Evolutionary conservation across 2,888 invertebrate species (phyloP), one percentile per base, ranked within the genome.

Genomic region (Aelia acuminata): DNA sequence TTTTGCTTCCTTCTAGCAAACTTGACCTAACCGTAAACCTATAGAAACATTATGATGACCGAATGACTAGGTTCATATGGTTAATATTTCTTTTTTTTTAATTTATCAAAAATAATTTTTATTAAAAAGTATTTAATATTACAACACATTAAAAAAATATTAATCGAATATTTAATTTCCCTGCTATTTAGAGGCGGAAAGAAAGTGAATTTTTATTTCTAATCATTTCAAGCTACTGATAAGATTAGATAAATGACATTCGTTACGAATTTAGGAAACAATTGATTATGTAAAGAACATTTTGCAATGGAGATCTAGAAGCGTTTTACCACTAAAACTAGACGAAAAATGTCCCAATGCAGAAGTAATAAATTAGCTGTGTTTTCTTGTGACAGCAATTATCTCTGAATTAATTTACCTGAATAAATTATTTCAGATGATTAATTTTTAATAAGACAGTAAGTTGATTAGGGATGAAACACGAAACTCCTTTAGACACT

Each of bases 211-310:
- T 70, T 70, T 70, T 15, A 35, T 18, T 70, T 70, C 35, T 70
- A 70, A 70, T 70, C 63, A 70, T 70, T 63, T 70, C 31, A 70
- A 35, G 63, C 31, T 11, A 31, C 63, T 35, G 63, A 70, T 70
- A 70, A 70, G 63, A 70, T 70, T 70, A 70, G 63, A 35, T 35
- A 70, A 35, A 70, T 70, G 63, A 35, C 63, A 70, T 35, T 20
- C 35, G 18, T 31, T 20, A 31, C 35, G 35, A 70, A 70, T 70
- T 70, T 70, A 35, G 63, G 63, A 8, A 70, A 70, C 18, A 70
- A 70, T 70, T 70, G 31, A 35, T 70, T 70, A 70, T 18, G 35
- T 70, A 35, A 70, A 35, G 18, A 13, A 11, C 3, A 70, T 35
- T 70, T 70, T 57, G n/a, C 57, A 57, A 57, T 22, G 18, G 4